These are phyloP conservation scores for Nasonia longicornis DNA, from an alignment of 1,140 invertebrate species.

Conservation along the genomic window DNA sequence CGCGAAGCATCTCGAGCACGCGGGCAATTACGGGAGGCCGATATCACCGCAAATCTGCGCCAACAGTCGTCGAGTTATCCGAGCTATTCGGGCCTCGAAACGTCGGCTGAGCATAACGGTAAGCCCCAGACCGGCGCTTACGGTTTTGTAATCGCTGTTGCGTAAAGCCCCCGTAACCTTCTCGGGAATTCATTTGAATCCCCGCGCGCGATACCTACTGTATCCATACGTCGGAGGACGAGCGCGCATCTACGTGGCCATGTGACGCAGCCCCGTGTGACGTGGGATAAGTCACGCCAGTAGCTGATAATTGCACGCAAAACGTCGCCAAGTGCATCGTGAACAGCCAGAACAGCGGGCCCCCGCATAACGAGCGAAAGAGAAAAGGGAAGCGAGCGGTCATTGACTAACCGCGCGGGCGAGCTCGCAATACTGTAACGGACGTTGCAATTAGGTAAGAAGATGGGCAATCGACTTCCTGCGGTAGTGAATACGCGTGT, in stretches of 20 bases:
- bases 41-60: conserved; percentile 5
- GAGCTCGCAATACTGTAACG: conserved; percentile 32
- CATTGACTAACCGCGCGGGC: conserved; percentile 41
- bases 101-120: conserved; percentile 17
- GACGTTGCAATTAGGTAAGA: conserved; percentile 48
- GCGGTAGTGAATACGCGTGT: conserved; percentile 10
- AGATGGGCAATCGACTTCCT: conserved; percentile 52
- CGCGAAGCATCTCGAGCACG: neutral
- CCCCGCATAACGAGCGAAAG: no score
- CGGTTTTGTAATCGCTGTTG: neutral
- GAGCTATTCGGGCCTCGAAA: conserved; percentile 31
- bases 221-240: neutral
- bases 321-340: neutral
- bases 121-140: neutral
- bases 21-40: neutral
- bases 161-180: neutral
- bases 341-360: no score
- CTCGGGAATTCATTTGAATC: neutral
- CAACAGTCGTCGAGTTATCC: conserved; percentile 24
- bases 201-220: neutral
- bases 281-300: no score
- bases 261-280: no score
- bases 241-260: no score
- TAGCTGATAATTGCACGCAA: no score
- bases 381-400: conserved; percentile 13